Evolutionary conservation across 2,113 vertebrate genomes (phyloP).

Genomic region (Dendrocopos noguchii): DNA sequence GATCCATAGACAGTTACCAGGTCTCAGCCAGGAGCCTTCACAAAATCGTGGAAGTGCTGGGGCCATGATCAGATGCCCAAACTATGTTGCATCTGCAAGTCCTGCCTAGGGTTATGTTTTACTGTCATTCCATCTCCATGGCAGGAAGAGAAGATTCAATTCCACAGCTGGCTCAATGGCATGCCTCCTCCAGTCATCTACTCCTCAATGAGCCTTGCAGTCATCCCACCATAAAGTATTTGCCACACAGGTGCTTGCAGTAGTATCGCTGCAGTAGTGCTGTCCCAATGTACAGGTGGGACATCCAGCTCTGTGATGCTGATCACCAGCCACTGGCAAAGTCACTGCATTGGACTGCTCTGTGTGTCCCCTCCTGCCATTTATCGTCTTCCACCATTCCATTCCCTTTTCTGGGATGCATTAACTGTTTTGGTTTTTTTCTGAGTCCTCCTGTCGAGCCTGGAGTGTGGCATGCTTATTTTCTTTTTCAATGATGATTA

Average conservation of each 20-base stretch:
- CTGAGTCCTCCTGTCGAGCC: neutral
- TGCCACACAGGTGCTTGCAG: neutral
- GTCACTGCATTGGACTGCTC: neutral
- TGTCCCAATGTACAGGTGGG: neutral
- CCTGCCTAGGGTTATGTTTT: neutral
- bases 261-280: neutral
- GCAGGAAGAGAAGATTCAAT: neutral
- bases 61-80: neutral
- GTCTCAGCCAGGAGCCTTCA: neutral
- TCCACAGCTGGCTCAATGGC: neutral
- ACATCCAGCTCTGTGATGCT: neutral
- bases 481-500: neutral
- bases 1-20: neutral
- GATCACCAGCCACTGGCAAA: neutral
- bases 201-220: neutral
- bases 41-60: rapidly evolving
- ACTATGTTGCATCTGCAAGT: neutral
- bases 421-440: neutral
- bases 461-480: neutral
- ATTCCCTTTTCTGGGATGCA: neutral
- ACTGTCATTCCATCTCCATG: neutral
- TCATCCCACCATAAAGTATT: neutral
- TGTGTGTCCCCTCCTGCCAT: neutral
- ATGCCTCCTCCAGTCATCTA: neutral
- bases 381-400: neutral